Base-by-base conservation (phyloP, 2,888 invertebrate species). In the Pristionchus japonicus region DNA sequence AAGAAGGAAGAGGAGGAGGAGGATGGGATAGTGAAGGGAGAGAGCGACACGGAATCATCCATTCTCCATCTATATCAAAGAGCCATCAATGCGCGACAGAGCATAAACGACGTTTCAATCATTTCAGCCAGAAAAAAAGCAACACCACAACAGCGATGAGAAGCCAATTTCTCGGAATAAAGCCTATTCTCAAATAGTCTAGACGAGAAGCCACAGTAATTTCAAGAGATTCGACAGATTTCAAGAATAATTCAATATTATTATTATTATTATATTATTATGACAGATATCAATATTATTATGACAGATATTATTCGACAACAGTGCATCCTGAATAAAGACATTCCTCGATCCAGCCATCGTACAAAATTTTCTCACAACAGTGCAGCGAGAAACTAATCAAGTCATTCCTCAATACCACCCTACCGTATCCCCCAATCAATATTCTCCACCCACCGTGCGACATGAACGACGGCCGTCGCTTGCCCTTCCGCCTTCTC, bases 381-480 rank as follows among this genome's bases (percentile, higher is more conserved):
- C 82, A 83, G 52, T 83, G 64, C 85, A 85, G 64, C 64, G 61
- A 64, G 77, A 77, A 74, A n/a, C 52, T 64, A 64, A 23, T 47
- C 34, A 43, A 64, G 13, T 7, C 57, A 84, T 0, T 84, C 23
- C 34, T 27, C 57, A 52, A 82, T 49, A 7, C 27, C 52, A n/a
- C 15, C 13, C 70, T 86, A 70, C 70, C 47, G 86, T 86, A 86
- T 7, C 40, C 86, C 70, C 20, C 64, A 43, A 85, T 85, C 64
- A 17, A 80, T 47, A 43, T 3, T 4, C 1, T 7, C 13, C 6
- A 80, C 87, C 31, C n/a, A 87, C 87, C 87, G 43, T 87, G 87
- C 31, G 87, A 87, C 77, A 87, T 77, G 87, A 87, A 87, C 43
- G 37, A 37, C 37, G 87, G 77, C 34, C 87, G 49, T 40, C 87